Percentiles rank a stretch among this genome's conserved stretches.
phyloP scores from a whole-genome alignment of 2,797 vertebrate species.

The Lates japonicus region DNA sequence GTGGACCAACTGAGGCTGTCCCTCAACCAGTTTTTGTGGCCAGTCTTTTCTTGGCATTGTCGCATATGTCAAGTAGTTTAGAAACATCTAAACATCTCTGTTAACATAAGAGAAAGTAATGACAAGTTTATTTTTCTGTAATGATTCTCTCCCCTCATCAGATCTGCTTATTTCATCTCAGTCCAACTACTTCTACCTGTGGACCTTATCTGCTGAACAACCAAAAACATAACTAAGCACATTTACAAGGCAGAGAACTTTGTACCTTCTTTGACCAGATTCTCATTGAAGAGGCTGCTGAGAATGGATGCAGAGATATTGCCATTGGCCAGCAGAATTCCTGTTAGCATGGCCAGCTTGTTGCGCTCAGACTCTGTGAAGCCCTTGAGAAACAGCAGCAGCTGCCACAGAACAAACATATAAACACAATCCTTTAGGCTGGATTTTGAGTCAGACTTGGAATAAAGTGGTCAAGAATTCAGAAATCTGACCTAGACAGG shows the following conservation, averaged over 20 bases:
- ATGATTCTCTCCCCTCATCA: background rate
- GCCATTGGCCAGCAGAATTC: constrained; percentile 95
- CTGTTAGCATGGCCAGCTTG: constrained; percentile 98
- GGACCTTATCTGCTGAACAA: background rate
- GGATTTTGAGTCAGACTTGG: constrained; percentile 5
- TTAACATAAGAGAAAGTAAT: background rate
- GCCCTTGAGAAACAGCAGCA: constrained; percentile 97
- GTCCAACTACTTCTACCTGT: background rate
- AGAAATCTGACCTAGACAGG: background rate
- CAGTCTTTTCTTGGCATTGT: background rate
- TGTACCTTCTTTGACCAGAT: constrained; percentile 97
- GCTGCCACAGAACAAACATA: constrained; percentile 78
- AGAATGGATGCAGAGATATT: constrained; percentile 95
- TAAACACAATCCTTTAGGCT: constrained; percentile 10
- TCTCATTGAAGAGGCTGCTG: constrained; percentile 97
- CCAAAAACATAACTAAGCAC: background rate
- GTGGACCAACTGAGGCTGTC: background rate
- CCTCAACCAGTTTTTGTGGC: background rate
- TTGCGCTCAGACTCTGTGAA: constrained; percentile 98
- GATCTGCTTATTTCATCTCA: background rate
- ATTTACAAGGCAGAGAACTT: fast-evolving
- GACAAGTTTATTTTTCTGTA: background rate
- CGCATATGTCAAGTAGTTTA: background rate
- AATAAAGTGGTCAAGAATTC: background rate
- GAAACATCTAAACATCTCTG: background rate